Percentiles rank a stretch among this genome's conserved stretches.
These are phyloP conservation scores for Anseranas semipalmata DNA, from an alignment of 2,113 vertebrate genomes.

Conservation along the genomic window DNA sequence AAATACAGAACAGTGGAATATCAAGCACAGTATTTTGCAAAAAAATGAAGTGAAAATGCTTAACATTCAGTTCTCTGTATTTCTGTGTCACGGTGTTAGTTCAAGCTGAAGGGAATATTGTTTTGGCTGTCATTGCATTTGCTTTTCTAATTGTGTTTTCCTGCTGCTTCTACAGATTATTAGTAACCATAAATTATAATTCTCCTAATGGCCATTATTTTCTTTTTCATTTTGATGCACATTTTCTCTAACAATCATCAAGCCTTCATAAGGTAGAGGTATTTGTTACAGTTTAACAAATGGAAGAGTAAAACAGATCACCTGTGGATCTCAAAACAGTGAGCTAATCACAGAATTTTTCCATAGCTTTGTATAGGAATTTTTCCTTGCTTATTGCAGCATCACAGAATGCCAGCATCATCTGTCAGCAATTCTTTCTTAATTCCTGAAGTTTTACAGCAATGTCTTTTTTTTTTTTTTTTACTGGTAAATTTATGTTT, in stretches of 20 bases:
- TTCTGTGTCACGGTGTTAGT: not conserved
- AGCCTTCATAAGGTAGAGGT: not conserved
- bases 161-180: not conserved
- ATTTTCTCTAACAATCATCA: not conserved
- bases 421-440: not conserved
- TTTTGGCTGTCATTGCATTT: not conserved
- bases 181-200: not conserved
- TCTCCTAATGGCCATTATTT: not conserved
- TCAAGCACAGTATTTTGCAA: not conserved
- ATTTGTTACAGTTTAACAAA: not conserved
- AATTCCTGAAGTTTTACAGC: not conserved
- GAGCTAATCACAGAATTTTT: not conserved
- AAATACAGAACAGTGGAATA: not conserved
- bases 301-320: not conserved
- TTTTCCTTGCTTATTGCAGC: not conserved
- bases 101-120: not conserved
- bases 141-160: not conserved
- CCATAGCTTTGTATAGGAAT: not conserved
- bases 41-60: not conserved
- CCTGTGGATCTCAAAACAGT: not conserved
- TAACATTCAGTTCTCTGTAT: not conserved
- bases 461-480: not conserved
- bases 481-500: not conserved
- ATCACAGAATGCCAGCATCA: fast-evolving
- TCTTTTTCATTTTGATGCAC: not conserved